phyloP scores from a whole-genome alignment of 2,797 vertebrate genomes.

The Syngnathus acus region DNA sequence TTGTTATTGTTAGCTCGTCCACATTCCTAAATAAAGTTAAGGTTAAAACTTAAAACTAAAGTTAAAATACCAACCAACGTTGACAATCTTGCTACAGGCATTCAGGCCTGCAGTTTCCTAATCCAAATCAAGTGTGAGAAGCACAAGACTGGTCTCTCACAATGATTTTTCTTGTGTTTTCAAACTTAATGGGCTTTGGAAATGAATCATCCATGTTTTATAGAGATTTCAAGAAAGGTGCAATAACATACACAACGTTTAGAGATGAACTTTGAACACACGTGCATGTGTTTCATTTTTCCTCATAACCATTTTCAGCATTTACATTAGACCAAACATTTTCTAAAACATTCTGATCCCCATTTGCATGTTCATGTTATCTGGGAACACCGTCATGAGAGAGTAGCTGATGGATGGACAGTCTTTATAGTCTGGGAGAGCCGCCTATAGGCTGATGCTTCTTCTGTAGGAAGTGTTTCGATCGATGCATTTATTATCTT shows the following conservation, averaged over 20 bases:
- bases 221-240: too few species aligned
- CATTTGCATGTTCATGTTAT: not conserved
- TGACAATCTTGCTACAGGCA: not conserved
- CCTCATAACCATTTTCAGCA: too few species aligned
- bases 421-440: not conserved
- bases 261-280: too few species aligned
- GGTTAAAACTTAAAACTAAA: too few species aligned
- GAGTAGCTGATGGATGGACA: not conserved
- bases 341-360: not conserved
- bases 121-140: not conserved
- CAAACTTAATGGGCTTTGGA: not conserved
- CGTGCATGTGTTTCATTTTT: too few species aligned
- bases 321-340: not conserved
- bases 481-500: not conserved
- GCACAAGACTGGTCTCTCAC: not conserved
- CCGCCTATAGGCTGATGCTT: conserved; percentile 35
- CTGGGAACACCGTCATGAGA: not conserved
- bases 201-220: not conserved
- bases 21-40: conserved; percentile 5
- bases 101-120: not conserved
- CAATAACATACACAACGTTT: too few species aligned
- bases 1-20: not conserved
- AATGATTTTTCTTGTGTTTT: not conserved
- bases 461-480: conserved; percentile 13
- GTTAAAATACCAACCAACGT: not conserved